Evolutionary conservation across 2,113 vertebrate species (phyloP), one percentile per base, ranked within the genome.

Genomic region (Bambusicola thoracicus): DNA sequence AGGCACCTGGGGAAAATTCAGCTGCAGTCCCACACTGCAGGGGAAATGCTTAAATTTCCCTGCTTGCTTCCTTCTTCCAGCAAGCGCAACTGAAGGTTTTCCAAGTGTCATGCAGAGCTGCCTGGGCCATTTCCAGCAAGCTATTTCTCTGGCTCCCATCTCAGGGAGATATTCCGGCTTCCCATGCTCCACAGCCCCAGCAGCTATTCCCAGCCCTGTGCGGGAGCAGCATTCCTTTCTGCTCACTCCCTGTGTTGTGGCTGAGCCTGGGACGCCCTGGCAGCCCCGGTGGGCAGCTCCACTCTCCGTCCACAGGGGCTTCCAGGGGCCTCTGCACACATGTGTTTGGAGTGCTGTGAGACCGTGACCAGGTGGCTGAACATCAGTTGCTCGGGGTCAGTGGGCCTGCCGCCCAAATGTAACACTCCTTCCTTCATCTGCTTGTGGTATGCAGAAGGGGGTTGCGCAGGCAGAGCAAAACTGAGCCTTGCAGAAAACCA

Each of bases 181-280:
- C 97, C 96, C 97, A 97, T 97, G 97, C 94, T 95, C 96, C 3
- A 5, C 7, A 30, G 91, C 88, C 94, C 94, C 96, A 94, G 84
- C 5, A n/a, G 92, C 95, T 97, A 97, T 96, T 96, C 96, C 96
- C 93, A 93, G 92, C 81, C 88, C 93, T 91, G 94, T 0, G 82
- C 36, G 29, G 92, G 85, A 94, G 69, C 80, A 1, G 89, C 92
- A 97, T 97, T 96, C 96, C 93, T 93, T 95, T 94, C 96, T 96
- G 89, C 96, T 91, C 92, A 96, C 97, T 94, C 88, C 85, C 91
- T 93, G 27, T 1, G 6, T 59, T 3, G 32, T 5, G 4, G 81
- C 93, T 96, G 89, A 90, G 90, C 36, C 83, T 11, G 1, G 91
- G 89, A 86, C 82, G 51, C 1, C 34, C 49, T 17, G 1, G 76